A percentile compares a stretch with the other conserved stretches of the same genome.
Conservation (phyloP, 2,797 vertebrate species). For the Limosa lapponica region DNA sequence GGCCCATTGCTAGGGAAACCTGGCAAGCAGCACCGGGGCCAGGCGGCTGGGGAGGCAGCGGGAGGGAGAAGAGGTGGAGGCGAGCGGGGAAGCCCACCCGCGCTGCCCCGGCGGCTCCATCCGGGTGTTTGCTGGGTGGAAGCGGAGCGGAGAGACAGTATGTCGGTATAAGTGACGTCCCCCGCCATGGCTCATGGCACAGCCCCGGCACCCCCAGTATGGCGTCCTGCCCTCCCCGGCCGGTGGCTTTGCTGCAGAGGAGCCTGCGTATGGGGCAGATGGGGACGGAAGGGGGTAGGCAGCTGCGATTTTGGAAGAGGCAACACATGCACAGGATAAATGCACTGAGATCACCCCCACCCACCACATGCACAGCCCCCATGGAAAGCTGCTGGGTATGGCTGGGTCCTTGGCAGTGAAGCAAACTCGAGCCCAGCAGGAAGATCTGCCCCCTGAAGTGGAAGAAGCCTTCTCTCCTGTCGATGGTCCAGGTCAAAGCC, state of each 20-base stretch:
- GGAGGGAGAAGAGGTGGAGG: rapidly evolving
- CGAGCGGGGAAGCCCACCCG: rapidly evolving
- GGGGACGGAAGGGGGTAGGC: neutral
- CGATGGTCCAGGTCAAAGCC: rapidly evolving
- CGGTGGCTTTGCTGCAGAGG: neutral
- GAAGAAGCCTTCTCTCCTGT: neutral
- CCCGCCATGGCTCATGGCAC: rapidly evolving
- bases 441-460: neutral
- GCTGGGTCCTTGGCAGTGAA: neutral
- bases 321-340: rapidly evolving
- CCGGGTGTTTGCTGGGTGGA: rapidly evolving
- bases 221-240: rapidly evolving
- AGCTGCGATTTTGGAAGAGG: neutral
- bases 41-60: neutral
- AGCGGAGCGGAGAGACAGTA: rapidly evolving
- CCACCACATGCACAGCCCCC: neutral
- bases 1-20: conserved; percentile 30
- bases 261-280: neutral
- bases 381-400: rapidly evolving
- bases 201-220: neutral
- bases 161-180: rapidly evolving
- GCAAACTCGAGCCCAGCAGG: rapidly evolving
- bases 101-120: rapidly evolving
- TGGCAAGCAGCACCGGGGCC: neutral
- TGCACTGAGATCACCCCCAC: neutral